Percentiles rank a stretch among this genome's conserved stretches.
Conservation (phyloP, 2,797 vertebrate genomes). For the Arnoldichthys spilopterus region DNA sequence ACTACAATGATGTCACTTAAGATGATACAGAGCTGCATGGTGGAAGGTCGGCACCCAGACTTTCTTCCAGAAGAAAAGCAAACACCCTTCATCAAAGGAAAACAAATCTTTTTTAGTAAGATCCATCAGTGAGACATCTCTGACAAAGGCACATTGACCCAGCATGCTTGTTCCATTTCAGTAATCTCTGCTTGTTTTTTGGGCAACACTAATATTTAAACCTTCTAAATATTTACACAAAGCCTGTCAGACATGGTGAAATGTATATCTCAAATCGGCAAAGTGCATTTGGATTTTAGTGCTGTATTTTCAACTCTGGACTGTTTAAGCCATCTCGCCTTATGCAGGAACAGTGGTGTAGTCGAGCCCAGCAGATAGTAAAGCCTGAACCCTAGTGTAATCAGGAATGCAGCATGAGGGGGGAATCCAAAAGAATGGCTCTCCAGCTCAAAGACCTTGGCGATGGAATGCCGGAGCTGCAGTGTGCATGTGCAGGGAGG, state of each 20-base stretch:
- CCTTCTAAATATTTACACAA: background rate
- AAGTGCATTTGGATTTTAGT: background rate
- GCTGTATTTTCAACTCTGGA: background rate
- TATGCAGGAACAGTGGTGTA: background rate
- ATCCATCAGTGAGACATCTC: background rate
- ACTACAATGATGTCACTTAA: constrained; percentile 31
- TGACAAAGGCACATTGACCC: background rate
- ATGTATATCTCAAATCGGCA: background rate
- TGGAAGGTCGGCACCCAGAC: background rate
- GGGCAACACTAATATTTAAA: background rate
- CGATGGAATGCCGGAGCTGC: constrained; percentile 1
- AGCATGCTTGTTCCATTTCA: background rate
- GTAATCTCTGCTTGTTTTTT: background rate
- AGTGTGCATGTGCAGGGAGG: background rate
- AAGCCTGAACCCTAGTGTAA: constrained; percentile 30
- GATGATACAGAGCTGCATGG: constrained; percentile 5
- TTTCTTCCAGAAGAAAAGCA: background rate
- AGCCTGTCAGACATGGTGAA: background rate
- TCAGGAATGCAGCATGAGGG: constrained; percentile 22
- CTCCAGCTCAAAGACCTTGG: constrained; percentile 7
- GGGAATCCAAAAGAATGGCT: background rate
- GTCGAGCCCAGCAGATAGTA: constrained; percentile 20
- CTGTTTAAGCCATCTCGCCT: background rate
- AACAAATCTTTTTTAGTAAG: background rate
- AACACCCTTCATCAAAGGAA: background rate